These are phyloP conservation scores for Magallana ariakensis DNA, from an alignment of 1,140 invertebrate genomes.

Conservation along the genomic window DNA sequence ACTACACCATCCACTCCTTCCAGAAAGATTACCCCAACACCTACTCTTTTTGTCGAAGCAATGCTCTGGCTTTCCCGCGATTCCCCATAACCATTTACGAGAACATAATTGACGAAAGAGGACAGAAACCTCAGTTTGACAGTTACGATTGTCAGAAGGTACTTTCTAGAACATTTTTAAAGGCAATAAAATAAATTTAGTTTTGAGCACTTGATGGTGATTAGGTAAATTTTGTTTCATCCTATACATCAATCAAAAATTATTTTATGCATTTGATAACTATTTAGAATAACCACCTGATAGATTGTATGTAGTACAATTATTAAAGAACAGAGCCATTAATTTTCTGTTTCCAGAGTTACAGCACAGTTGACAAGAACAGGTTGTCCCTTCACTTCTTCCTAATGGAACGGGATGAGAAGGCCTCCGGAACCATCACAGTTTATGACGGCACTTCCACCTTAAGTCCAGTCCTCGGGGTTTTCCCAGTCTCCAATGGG, in stretches of 20 bases:
- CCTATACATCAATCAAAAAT: too few species aligned
- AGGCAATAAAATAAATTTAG: background rate
- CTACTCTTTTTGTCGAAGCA: conserved; percentile 64
- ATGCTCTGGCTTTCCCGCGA: conserved; percentile 46
- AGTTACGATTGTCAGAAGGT: conserved; percentile 63
- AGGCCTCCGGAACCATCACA: conserved; percentile 65
- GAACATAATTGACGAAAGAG: conserved; percentile 65
- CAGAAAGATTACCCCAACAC: conserved; percentile 61
- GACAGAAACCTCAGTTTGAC: conserved; percentile 61
- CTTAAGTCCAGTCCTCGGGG: background rate
- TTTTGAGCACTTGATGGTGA: background rate
- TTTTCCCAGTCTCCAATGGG: conserved; percentile 72
- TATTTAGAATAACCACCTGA: too few species aligned
- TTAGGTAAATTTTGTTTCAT: too few species aligned
- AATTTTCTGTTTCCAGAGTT: too few species aligned
- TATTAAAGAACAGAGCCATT: too few species aligned
- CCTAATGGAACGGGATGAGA: conserved; percentile 74
- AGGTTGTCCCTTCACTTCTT: conserved; percentile 74
- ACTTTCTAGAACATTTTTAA: conserved; percentile 11
- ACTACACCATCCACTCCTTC: conserved; percentile 72
- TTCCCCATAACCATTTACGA: conserved; percentile 67
- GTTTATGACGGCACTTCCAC: conserved; percentile 66
- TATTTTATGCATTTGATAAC: too few species aligned
- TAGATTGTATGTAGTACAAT: too few species aligned
- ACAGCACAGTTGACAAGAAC: conserved; percentile 46